Conservation (phyloP, 92 coral and sea anemone genomes). For the Paragorgia papillata region DNA sequence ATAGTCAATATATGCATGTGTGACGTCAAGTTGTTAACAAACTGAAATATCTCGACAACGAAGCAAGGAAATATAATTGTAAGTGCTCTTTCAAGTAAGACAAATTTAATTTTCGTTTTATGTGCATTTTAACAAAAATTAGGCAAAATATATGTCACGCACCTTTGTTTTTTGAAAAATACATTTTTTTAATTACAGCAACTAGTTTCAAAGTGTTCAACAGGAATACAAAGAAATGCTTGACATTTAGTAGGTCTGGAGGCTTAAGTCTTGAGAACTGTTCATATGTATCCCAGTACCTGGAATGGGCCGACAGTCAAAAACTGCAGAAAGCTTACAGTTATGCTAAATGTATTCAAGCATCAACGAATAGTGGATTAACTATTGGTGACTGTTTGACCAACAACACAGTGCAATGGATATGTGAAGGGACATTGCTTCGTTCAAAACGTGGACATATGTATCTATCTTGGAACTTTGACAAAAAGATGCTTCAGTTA, state of each 20-base stretch:
- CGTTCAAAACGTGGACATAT: not conserved
- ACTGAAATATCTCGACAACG: no score
- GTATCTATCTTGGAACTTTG: slow-evolving; percentile 17
- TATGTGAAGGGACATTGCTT: slow-evolving; percentile 3
- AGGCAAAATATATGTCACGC: no score
- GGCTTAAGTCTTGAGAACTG: not conserved
- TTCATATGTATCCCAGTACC: not conserved
- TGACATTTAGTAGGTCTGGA: not conserved
- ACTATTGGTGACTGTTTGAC: slow-evolving; percentile 21
- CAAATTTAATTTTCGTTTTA: no score
- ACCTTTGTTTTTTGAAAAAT: no score
- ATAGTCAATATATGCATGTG: no score
- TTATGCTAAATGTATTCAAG: slow-evolving; percentile 17
- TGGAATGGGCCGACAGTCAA: not conserved
- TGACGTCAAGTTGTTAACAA: no score
- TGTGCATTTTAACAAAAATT: no score
- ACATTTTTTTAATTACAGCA: no score
- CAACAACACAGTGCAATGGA: not conserved
- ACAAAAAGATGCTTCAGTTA: not conserved
- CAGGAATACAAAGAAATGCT: slow-evolving; percentile 9
- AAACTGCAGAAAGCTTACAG: not conserved
- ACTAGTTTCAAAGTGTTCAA: slow-evolving; percentile 7
- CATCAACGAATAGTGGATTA: not conserved
- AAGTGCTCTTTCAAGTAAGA: no score
- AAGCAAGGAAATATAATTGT: no score